phyloP scores from a whole-genome alignment of 2,888 invertebrate genomes.

The Gymnoscelis rufifasciata region DNA sequence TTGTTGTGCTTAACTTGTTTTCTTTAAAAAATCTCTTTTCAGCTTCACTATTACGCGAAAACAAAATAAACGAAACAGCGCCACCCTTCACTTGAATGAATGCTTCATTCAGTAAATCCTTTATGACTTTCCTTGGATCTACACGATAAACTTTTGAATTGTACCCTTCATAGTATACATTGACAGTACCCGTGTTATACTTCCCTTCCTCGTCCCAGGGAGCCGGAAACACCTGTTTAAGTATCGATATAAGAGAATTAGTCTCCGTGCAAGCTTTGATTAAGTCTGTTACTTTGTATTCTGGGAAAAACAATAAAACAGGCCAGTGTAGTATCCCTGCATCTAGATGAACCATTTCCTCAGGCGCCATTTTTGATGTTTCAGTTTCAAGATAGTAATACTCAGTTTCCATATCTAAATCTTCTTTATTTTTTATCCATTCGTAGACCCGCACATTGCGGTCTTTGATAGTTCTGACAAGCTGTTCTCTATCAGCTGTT shows the following conservation, averaged over 20 bases:
- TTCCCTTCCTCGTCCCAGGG: conserved; percentile 84
- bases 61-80: conserved; percentile 82
- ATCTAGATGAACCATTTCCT: conserved; percentile 81
- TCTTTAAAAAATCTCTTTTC: conserved; percentile 79
- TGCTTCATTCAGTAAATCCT: conserved; percentile 39
- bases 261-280: conserved; percentile 89
- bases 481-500: conserved; percentile 57
- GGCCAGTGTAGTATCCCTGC: conserved; percentile 88
- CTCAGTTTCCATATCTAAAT: conserved; percentile 24
- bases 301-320: conserved; percentile 92
- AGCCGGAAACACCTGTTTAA: conserved; percentile 82
- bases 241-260: conserved; percentile 69
- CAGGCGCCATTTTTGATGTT: conserved; percentile 26
- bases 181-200: conserved; percentile 80
- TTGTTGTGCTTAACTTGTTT: conserved; percentile 37
- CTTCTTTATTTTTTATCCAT: conserved; percentile 45
- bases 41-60: conserved; percentile 76
- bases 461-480: conserved; percentile 63
- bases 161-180: conserved; percentile 86
- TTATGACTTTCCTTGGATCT: conserved; percentile 42
- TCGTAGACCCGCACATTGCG: conserved; percentile 78
- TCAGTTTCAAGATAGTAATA: conserved; percentile 9
- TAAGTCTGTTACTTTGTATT: conserved; percentile 91
- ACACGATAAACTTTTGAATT: conserved; percentile 81
- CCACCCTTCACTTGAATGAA: conserved; percentile 82